These are phyloP conservation scores for Epistrophella euchroma DNA, from an alignment of 2,888 invertebrate genomes.

Conservation along the genomic window DNA sequence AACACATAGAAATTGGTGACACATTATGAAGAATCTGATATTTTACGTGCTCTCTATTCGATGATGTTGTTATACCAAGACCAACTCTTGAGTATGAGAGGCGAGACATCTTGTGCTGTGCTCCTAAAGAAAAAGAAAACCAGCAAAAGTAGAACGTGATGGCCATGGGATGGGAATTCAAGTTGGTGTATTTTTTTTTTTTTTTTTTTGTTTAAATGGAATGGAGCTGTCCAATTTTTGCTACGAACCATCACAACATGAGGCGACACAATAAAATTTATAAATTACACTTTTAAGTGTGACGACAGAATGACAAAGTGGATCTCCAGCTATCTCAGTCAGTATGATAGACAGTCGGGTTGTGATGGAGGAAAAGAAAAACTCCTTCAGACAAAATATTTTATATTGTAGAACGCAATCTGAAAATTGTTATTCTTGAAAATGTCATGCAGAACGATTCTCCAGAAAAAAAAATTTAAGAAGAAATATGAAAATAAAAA, in stretches of 20 bases:
- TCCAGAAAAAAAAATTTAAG: background rate
- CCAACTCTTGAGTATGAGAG: background rate
- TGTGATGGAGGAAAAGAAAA: background rate
- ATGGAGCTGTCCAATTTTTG: conserved; percentile 67
- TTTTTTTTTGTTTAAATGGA: background rate
- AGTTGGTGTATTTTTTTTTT: conserved; percentile 35
- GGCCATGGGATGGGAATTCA: background rate
- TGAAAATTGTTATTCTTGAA: conserved; percentile 61
- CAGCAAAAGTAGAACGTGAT: conserved; percentile 29
- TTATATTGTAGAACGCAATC: conserved; percentile 42
- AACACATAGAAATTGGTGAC: conserved; percentile 67
- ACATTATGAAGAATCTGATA: conserved; percentile 75
- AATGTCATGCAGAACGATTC: conserved; percentile 38
- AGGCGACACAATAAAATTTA: conserved; percentile 72
- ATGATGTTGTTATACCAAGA: conserved; percentile 51
- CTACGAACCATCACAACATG: conserved; percentile 28
- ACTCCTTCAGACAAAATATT: conserved; percentile 28
- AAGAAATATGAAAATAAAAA: background rate
- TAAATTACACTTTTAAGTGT: conserved; percentile 74
- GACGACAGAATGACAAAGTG: conserved; percentile 74
- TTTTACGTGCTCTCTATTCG: conserved; percentile 69
- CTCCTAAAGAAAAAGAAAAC: background rate
- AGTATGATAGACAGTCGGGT: conserved; percentile 49
- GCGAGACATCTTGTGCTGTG: conserved; percentile 9
- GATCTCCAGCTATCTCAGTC: conserved; percentile 29